Base-by-base conservation (phyloP, 2,113 vertebrate genomes). In the Onychostoma macrolepis region DNA sequence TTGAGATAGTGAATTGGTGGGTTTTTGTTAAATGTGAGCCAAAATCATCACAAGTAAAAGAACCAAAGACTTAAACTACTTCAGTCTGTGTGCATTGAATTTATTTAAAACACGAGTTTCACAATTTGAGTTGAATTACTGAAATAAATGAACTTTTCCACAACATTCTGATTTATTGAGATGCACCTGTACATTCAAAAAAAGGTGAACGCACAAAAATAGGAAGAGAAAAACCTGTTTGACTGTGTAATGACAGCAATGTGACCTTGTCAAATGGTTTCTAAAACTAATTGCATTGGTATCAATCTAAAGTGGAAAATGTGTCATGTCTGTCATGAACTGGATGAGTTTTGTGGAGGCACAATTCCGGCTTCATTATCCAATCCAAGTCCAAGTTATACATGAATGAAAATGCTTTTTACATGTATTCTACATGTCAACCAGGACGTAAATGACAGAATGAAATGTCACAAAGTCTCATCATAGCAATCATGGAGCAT, bases 261-360 rank as follows among this genome's bases (percentile, higher is more conserved):
- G 36, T 81, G 58, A 65, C 80, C 58, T 81, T 28, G 15, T 81
- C 80, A 81, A 81, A 65, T 28, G n/a, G 12, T 67, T n/a, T 43
- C 58, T 81, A 8, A 43, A 81, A 43, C 80, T 45, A 81, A 81
- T 28, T 45, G n/a, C 38, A 45, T 28, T 81, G 36, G 80, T 28
- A 58, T 43, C 58, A 45, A 30, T 45, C 58, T 81, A 41, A n/a
- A 17, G 38, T 81, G 15, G 11, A 45, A 53, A 63, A 80, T 63
- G 36, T 38, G 50, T 56, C 50, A 33, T 36, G 30, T 80, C 77
- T 58, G 50, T 80, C 30, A 80, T 56, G 56, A 58, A 58, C 56
- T 58, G 7, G 56, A 58, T 58, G 11, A 80, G 50, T 33, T 79
- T 53, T 56, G n/a, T 56, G 19, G 28, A 24, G 30, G 9, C 76